Evolutionary conservation across 2,797 vertebrate genomes (phyloP).

Genomic region (Astyanax mexicanus): DNA sequence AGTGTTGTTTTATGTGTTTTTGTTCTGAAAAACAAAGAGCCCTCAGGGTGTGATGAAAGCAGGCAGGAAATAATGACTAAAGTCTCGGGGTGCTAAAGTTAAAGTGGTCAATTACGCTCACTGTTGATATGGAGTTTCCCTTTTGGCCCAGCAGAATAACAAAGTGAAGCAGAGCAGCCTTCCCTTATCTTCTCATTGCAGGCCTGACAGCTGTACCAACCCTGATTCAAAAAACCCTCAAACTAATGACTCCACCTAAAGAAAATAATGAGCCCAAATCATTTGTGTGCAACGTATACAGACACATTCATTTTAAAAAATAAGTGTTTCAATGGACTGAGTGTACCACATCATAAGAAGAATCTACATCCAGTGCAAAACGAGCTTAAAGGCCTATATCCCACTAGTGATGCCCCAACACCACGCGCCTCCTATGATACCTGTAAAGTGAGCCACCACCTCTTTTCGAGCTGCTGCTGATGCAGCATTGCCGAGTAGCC

Average conservation of each 20-base stretch:
- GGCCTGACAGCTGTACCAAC: not conserved
- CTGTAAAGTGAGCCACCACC: no score
- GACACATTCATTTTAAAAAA: not conserved
- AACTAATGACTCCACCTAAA: not conserved
- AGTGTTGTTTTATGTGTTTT: no score
- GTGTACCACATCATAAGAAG: no score
- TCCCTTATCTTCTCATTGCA: not conserved
- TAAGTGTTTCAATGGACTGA: no score
- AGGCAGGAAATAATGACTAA: not conserved
- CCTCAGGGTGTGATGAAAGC: not conserved
- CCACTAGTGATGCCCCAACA: no score
- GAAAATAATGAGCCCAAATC: not conserved
- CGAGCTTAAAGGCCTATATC: no score
- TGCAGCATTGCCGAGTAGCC: no score
- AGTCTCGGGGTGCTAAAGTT: no score
- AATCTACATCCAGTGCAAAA: no score
- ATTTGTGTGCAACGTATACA: not conserved
- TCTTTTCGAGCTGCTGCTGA: no score
- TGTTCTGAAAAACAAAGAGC: not conserved
- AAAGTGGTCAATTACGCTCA: not conserved
- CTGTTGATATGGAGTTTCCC: not conserved
- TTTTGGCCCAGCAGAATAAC: not conserved
- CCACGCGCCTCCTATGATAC: no score
- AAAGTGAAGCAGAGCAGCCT: not conserved
- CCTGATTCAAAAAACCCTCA: not conserved